These are phyloP conservation scores for Notolabrus celidotus DNA, from an alignment of 2,797 vertebrate genomes.

Conservation along the genomic window DNA sequence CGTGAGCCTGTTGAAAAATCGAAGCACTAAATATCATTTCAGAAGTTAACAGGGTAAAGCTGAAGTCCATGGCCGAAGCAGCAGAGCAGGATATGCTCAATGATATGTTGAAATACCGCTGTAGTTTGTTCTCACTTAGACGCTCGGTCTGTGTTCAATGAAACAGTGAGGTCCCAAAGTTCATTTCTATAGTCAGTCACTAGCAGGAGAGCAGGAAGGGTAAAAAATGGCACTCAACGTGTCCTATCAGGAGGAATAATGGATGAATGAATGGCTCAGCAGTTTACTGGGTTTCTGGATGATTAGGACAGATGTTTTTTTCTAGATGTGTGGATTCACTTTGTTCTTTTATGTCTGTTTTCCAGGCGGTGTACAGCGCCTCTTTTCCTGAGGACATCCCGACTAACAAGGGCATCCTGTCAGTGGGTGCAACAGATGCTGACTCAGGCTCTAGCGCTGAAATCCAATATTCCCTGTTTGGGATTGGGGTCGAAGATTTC, in stretches of 20 bases:
- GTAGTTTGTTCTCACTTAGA: conserved; percentile 1
- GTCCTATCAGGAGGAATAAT: conserved; percentile 53
- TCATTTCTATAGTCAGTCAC: conserved; percentile 31
- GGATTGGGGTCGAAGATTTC: conserved; percentile 95
- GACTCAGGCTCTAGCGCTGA: conserved; percentile 95
- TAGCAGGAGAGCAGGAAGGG: conserved; percentile 10
- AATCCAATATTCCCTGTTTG: conserved; percentile 93
- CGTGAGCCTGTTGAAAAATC: background rate
- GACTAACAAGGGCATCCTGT: conserved; percentile 90
- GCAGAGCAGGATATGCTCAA: background rate
- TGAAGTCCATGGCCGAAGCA: conserved; percentile 9
- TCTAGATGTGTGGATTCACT: conserved; percentile 13
- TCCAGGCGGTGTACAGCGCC: conserved; percentile 89
- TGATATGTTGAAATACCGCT: background rate
- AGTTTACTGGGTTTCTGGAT: conserved; percentile 41
- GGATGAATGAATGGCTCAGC: conserved; percentile 19
- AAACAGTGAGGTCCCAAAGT: conserved; percentile 35
- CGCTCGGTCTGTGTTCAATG: conserved; percentile 14
- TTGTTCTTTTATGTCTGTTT: conserved; percentile 32
- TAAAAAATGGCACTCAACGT: conserved; percentile 37
- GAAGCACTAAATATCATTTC: background rate
- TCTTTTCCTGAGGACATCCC: conserved; percentile 91
- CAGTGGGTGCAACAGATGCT: conserved; percentile 91
- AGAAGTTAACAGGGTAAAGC: background rate
- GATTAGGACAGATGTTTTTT: conserved; percentile 24